These are phyloP conservation scores for Autographa pulchrina DNA, from an alignment of 2,888 invertebrate species.

Conservation along the genomic window DNA sequence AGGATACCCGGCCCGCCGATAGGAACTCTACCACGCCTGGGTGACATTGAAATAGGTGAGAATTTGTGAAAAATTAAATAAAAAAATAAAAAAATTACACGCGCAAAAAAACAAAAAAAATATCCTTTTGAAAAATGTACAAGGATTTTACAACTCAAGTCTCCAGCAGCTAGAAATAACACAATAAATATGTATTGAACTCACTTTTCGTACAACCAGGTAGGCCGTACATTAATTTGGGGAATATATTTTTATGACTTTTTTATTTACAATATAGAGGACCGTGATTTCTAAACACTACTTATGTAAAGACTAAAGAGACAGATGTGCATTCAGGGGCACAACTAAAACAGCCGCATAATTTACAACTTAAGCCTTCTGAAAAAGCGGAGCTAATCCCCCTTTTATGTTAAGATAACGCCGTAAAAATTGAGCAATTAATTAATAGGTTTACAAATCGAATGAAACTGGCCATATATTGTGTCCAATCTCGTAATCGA, in stretches of 20 bases:
- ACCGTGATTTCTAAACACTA: no score
- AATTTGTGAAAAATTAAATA: neutral
- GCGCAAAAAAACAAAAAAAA: no score
- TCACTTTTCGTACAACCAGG: no score
- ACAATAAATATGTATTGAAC: no score
- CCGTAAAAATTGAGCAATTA: constrained; percentile 22
- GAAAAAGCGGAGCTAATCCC: neutral
- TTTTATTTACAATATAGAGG: no score
- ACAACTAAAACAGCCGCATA: neutral
- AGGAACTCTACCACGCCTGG: constrained; percentile 98
- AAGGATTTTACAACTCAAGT: no score
- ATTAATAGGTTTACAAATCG: constrained; percentile 20
- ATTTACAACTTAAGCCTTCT: neutral
- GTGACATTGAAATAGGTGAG: constrained; percentile 43
- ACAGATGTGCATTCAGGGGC: neutral
- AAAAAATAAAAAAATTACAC: no score
- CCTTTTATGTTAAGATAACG: neutral
- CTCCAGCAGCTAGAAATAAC: no score
- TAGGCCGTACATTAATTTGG: no score
- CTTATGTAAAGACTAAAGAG: neutral
- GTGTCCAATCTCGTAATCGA: constrained; percentile 40
- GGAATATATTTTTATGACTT: no score
- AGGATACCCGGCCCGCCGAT: constrained; percentile 95
- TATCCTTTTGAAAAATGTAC: no score
- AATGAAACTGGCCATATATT: constrained; percentile 35